These are phyloP conservation scores for Ptyas mucosa DNA, from an alignment of 2,113 vertebrate species.

Conservation along the genomic window DNA sequence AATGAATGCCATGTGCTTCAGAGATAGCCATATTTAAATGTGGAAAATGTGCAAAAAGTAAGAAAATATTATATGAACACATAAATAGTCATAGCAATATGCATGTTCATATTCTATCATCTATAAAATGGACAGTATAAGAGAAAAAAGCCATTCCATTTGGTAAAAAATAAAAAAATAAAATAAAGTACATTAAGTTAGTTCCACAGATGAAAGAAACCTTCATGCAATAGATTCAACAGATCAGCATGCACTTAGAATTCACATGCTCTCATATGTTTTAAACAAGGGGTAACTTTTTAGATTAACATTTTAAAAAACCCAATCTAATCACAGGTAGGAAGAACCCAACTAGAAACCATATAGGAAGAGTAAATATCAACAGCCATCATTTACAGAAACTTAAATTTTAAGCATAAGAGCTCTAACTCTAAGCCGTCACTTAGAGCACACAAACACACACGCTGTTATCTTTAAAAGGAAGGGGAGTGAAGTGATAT, in stretches of 20 bases:
- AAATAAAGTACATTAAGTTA: not conserved
- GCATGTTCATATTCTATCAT: slow-evolving; percentile 11
- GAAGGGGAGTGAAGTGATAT: not conserved
- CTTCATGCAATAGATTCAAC: not conserved
- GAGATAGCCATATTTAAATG: not conserved
- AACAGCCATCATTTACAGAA: not conserved
- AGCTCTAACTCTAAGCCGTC: not conserved
- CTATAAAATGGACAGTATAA: not conserved
- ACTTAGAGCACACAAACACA: not conserved
- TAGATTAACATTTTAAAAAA: not conserved
- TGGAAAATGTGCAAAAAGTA: not conserved
- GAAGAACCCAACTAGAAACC: not conserved
- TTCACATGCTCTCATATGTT: not conserved
- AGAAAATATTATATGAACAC: not conserved
- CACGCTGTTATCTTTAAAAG: not conserved
- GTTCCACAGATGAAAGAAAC: not conserved
- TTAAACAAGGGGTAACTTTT: not conserved
- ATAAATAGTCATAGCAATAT: not conserved
- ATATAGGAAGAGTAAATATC: not conserved
- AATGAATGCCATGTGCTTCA: not conserved
- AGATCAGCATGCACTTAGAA: not conserved
- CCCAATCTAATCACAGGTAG: not conserved
- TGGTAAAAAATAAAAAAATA: not conserved
- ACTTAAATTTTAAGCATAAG: not conserved
- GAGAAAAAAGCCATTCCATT: not conserved